Conservation (phyloP, 2,888 invertebrate species). For the Danaus chrysippus region DNA sequence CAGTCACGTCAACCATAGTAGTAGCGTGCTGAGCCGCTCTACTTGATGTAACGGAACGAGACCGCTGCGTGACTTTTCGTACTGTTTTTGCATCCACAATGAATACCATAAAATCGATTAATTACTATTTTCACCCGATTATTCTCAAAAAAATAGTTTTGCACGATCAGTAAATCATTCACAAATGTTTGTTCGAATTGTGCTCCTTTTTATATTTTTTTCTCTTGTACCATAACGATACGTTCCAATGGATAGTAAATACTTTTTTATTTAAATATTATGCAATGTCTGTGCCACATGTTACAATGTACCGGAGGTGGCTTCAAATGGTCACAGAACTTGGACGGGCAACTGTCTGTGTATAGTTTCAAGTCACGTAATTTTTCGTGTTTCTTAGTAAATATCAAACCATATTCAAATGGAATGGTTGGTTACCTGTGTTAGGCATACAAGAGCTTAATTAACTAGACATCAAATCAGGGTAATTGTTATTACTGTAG, state of each 20-base stretch:
- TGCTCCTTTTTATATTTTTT: too few relatives aligned
- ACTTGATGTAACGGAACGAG: conserved; percentile 57
- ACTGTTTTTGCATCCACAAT: conserved; percentile 41
- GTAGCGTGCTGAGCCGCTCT: conserved; percentile 63
- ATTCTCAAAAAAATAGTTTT: not conserved
- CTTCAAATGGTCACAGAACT: not conserved
- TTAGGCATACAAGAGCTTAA: not conserved
- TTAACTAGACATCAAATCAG: not conserved
- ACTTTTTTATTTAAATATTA: too few relatives aligned
- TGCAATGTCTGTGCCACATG: not conserved
- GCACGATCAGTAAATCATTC: not conserved
- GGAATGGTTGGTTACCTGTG: too few relatives aligned
- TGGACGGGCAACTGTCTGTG: not conserved
- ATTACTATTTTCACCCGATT: not conserved
- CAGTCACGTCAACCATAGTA: conserved; percentile 43
- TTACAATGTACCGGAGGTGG: not conserved
- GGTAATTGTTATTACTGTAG: too few relatives aligned
- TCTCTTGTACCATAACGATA: too few relatives aligned
- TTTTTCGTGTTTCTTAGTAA: not conserved
- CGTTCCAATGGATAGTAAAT: too few relatives aligned
- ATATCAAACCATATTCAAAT: not conserved
- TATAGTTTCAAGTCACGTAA: conserved; percentile 5
- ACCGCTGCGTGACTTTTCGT: conserved; percentile 39
- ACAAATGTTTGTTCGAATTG: not conserved
- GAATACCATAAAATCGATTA: conserved; percentile 31